Evolutionary conservation across 2,888 invertebrate genomes (phyloP), one percentile per base, ranked within the genome.

Genomic region (Scaeva pyrastri): DNA sequence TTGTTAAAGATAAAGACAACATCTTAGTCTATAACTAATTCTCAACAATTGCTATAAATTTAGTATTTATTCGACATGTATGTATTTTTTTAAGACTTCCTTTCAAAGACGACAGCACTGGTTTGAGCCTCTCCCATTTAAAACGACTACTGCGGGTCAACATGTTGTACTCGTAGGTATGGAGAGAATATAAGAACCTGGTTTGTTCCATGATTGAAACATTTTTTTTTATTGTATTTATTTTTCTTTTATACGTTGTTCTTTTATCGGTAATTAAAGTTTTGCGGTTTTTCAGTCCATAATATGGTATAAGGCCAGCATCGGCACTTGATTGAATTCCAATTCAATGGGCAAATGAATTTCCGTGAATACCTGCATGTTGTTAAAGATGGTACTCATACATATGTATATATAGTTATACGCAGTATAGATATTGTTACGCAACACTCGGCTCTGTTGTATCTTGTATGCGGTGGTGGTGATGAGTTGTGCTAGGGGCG

Each of bases 81-180:
- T n/a, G n/a, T n/a, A n/a, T n/a, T n/a, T n/a, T n/a, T n/a, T n/a
- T n/a, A n/a, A n/a, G n/a, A n/a, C n/a, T n/a, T n/a, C n/a, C n/a
- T 52, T 52, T 8, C 0, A 52, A n/a, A n/a, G 11, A 26, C 39
- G 41, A 14, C 60, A 60, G 21, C 60, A 41, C 60, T 60, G 60
- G 8, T 7, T 19, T 60, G 2, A 36, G 5, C 26, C 43, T 43
- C 23, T 23, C n/a, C 41, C 48, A 52, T 39, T 23, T 26, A 11
- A 75, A 79, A 31, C 31, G 31, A 41, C 64, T 48, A 70, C 64
- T 79, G 64, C 79, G 79, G 71, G 84, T 75, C 39, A 64, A 74
- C 56, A 11, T 31, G 52, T 45, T 26, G 2, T n/a, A n/a, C n/a
- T n/a, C n/a, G n/a, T 19, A 19, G 16, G 19, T 21, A 60, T 14